Evolutionary conservation across 2,888 invertebrate genomes (phyloP).

Genomic region (Alloplasta piceator): DNA sequence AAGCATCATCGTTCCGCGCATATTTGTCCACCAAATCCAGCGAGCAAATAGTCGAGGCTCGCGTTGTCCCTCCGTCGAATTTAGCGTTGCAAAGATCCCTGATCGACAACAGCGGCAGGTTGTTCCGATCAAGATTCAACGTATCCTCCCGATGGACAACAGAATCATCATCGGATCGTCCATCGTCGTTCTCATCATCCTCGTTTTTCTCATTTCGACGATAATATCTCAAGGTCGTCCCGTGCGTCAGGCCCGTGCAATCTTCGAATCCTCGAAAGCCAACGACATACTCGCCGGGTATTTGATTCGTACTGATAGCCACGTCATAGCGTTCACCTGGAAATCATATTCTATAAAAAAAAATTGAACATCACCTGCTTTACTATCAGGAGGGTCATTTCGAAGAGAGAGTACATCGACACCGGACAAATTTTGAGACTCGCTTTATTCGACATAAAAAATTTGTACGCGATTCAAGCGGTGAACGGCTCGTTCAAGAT

Average conservation of each 20-base stretch:
- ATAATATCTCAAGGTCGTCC: conserved; percentile 84
- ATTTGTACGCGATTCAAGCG: neutral
- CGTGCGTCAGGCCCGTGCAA: conserved; percentile 83
- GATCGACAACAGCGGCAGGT: conserved; percentile 66
- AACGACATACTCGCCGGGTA: conserved; percentile 85
- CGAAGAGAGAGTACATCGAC: too few relatives aligned
- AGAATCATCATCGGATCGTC: conserved; percentile 5
- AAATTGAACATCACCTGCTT: too few relatives aligned
- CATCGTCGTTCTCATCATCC: conserved; percentile 33
- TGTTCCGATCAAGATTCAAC: conserved; percentile 20
- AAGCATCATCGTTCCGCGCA: neutral
- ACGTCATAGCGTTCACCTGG: conserved; percentile 88
- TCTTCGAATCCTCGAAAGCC: conserved; percentile 84
- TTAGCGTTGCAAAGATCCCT: too few relatives aligned
- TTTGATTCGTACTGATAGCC: conserved; percentile 84
- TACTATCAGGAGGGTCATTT: too few relatives aligned
- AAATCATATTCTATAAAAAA: conserved; percentile 70
- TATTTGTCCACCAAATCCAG: conserved; percentile 67
- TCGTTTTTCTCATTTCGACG: conserved; percentile 67
- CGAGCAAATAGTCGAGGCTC: conserved; percentile 66
- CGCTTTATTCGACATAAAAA: conserved; percentile 7
- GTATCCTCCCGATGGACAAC: neutral
- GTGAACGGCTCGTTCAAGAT: too few relatives aligned
- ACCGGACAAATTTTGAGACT: too few relatives aligned
- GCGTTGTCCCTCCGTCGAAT: neutral